Base-by-base conservation (phyloP, 2,888 invertebrate genomes). In the Choristoneura rosaceana region DNA sequence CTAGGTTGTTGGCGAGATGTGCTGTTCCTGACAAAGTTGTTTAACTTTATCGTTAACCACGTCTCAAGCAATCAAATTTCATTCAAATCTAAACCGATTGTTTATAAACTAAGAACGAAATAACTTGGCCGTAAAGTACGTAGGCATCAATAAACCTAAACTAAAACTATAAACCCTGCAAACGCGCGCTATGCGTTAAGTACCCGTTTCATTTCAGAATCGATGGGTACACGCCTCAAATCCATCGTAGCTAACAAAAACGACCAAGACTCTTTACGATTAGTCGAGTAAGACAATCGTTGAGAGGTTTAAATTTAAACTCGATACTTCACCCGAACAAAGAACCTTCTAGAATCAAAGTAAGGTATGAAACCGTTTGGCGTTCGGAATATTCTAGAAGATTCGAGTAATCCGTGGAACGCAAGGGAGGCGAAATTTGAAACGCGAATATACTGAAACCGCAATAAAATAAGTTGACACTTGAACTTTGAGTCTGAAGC, bases 251-350 rank as follows among this genome's bases (percentile, higher is more conserved):
- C 60, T 14, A 81, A 81, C 81, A 78, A 64, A 64, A 64, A 81
- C 80, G 79, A 86, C 5, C 62, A 45, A 86, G 84, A 84, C 87
- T 87, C 87, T 87, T 88, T 87, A 90, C 87, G 88, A 88, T 90
- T 87, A 87, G 81, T 82, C 45, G 45, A 62, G 74, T 76, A 85
- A 87, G 84, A 86, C 85, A 85, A 86, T 85, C 83, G 79, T 77
- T 77, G 77, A 79, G 83, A 74, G 82, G 87, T 88, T 89, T 89
- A 88, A 86, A 82, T 88, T 86, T 87, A 87, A 82, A 82, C 75
- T 62, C 14, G 15, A 25, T 15, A 8, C 17, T 47, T 63, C 41
- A 63, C 14, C 25, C 61, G 17, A 78, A 74, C 74, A 77, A 25
- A 75, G 65, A 66, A 67, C 82, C 80, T 76, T 82, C 80, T 75